These are phyloP conservation scores for Cynodonichthys magdalenae DNA, from an alignment of 2,797 vertebrate genomes.

Conservation along the genomic window DNA sequence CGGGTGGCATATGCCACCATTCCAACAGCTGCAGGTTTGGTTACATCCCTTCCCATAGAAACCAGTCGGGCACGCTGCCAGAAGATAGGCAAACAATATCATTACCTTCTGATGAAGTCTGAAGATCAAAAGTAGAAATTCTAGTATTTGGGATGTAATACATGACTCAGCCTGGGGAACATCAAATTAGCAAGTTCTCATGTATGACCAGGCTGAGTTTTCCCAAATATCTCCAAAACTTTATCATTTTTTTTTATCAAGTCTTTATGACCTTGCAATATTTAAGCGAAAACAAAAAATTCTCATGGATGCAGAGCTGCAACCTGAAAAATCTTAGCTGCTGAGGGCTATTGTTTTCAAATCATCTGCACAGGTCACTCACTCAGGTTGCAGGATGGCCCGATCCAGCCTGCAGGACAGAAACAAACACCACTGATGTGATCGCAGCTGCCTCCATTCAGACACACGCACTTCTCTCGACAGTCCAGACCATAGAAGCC, in stretches of 20 bases:
- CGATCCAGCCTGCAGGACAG: slow-evolving; percentile 86
- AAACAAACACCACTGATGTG: slow-evolving; percentile 80
- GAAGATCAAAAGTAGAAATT: slow-evolving; percentile 63
- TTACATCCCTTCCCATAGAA: slow-evolving; percentile 88
- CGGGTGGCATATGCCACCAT: slow-evolving; percentile 85
- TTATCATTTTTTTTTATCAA: slow-evolving; percentile 21
- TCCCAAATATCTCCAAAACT: slow-evolving; percentile 43
- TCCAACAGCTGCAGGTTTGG: slow-evolving; percentile 84
- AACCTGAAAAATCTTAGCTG: neutral
- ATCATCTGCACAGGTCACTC: slow-evolving; percentile 50
- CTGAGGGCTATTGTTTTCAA: slow-evolving; percentile 1
- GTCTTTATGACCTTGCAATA: neutral
- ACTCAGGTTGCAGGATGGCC: slow-evolving; percentile 85
- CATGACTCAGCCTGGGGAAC: slow-evolving; percentile 42
- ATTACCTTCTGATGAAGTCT: slow-evolving; percentile 65
- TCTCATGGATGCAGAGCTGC: neutral
- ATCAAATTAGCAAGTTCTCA: slow-evolving; percentile 46
- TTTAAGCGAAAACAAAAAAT: neutral
- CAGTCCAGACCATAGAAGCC: slow-evolving; percentile 93
- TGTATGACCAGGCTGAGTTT: slow-evolving; percentile 40
- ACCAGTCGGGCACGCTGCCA: slow-evolving; percentile 84
- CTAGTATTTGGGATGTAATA: slow-evolving; percentile 52
- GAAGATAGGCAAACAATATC: slow-evolving; percentile 53
- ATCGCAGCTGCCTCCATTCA: slow-evolving; percentile 84
- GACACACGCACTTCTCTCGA: slow-evolving; percentile 82